A percentile compares a stretch with the other conserved stretches of the same genome.
Conservation (phyloP, 2,888 invertebrate species). For the Aporophyla nigra region DNA sequence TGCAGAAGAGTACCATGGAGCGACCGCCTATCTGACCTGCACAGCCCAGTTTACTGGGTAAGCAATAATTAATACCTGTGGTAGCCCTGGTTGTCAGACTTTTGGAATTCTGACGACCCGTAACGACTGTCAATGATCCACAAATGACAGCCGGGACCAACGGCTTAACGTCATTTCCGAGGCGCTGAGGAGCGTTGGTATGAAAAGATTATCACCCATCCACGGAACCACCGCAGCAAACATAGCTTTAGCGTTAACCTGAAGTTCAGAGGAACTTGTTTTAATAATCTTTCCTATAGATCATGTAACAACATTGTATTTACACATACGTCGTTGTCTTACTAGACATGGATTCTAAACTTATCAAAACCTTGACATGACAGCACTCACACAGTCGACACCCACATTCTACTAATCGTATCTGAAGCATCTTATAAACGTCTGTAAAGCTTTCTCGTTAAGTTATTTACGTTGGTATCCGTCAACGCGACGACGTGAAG, state of each 20-base stretch:
- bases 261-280: background rate
- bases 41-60: too few species aligned
- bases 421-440: constrained; percentile 51
- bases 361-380: constrained; percentile 32
- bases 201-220: too few species aligned
- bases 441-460: constrained; percentile 73
- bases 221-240: too few species aligned
- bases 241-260: background rate
- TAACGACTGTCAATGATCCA: too few species aligned
- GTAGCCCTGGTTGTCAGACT: too few species aligned
- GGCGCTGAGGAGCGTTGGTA: too few species aligned
- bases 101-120: too few species aligned
- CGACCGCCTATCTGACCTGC: too few species aligned
- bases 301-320: background rate
- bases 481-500: constrained; percentile 80
- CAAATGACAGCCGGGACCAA: too few species aligned
- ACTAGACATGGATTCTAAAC: background rate
- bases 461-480: constrained; percentile 86
- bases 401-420: constrained; percentile 41
- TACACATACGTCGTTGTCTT: background rate
- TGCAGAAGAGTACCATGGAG: too few species aligned
- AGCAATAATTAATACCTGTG: too few species aligned
- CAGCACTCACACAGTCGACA: constrained; percentile 18
- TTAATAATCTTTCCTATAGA: background rate
- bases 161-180: too few species aligned